These are phyloP conservation scores for Micromesistius poutassou DNA, from an alignment of 2,797 vertebrate species.

Conservation along the genomic window DNA sequence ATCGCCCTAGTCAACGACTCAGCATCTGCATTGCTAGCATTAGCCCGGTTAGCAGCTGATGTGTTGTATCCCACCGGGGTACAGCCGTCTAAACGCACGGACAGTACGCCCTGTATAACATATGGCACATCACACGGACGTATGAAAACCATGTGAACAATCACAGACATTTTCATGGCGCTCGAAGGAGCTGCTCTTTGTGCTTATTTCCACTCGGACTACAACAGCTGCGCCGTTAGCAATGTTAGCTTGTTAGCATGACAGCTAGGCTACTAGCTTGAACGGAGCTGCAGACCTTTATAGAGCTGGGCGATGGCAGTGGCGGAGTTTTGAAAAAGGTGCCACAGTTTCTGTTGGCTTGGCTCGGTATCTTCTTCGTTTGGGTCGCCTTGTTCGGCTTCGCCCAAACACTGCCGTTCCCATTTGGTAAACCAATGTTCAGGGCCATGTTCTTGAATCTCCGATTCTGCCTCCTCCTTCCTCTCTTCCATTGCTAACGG, in stretches of 20 bases:
- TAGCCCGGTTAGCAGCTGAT: not conserved
- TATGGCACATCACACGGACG: not conserved
- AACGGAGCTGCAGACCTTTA: conserved; percentile 79
- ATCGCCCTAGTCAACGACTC: not conserved
- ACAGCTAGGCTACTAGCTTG: conserved; percentile 30
- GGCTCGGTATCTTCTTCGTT: conserved; percentile 81
- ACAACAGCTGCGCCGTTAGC: conserved; percentile 22
- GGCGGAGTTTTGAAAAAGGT: conserved; percentile 95
- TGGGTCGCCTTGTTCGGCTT: conserved; percentile 83
- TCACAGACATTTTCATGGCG: not conserved
- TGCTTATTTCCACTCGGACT: not conserved
- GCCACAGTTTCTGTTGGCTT: conserved; percentile 87
- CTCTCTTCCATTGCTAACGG: conserved; percentile 82
- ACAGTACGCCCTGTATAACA: not conserved
- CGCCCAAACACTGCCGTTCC: conserved; percentile 94
- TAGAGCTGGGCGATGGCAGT: conserved; percentile 96
- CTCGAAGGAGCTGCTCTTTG: not conserved
- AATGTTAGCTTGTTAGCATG: conserved; percentile 22
- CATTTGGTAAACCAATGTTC: conserved; percentile 98
- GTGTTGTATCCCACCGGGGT: not conserved
- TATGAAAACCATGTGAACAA: not conserved
- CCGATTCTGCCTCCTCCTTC: conserved; percentile 91
- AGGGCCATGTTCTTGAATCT: conserved; percentile 98
- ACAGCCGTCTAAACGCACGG: not conserved
- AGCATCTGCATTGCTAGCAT: not conserved